Conservation (phyloP, 2,113 vertebrate species). For the Antigone vipio region DNA sequence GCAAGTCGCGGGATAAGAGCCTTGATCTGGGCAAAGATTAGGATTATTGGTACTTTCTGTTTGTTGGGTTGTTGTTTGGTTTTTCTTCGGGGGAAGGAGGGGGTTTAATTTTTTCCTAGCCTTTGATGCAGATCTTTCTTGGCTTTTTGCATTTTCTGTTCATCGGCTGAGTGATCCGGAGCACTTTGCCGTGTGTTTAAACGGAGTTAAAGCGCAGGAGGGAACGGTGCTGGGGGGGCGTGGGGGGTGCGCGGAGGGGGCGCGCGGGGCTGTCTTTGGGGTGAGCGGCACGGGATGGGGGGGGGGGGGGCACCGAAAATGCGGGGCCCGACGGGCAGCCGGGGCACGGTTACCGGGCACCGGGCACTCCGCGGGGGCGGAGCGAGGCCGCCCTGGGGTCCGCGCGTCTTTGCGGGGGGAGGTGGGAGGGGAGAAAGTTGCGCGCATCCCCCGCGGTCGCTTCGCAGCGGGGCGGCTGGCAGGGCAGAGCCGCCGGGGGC, state of each 20-base stretch:
- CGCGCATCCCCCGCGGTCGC: not conserved
- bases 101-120: not conserved
- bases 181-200: slow-evolving; percentile 24
- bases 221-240: not conserved
- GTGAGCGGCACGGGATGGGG: not conserved
- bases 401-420: not conserved
- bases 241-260: not conserved
- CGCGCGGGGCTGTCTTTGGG: not conserved
- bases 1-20: slow-evolving; percentile 35
- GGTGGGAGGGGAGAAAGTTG: not conserved
- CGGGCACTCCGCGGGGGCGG: not conserved
- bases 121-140: not conserved
- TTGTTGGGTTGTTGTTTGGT: slow-evolving; percentile 32
- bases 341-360: not conserved
- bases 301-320: not conserved
- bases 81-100: not conserved
- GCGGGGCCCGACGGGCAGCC: not conserved
- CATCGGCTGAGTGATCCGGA: not conserved
- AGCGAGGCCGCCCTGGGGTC: not conserved
- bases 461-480: not conserved
- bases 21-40: not conserved
- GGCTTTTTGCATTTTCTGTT: not conserved
- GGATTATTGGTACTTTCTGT: slow-evolving; percentile 10
- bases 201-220: not conserved
- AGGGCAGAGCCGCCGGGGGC: not conserved